Conservation (phyloP, 2,113 vertebrate species). For the Saccopteryx leptura region DNA sequence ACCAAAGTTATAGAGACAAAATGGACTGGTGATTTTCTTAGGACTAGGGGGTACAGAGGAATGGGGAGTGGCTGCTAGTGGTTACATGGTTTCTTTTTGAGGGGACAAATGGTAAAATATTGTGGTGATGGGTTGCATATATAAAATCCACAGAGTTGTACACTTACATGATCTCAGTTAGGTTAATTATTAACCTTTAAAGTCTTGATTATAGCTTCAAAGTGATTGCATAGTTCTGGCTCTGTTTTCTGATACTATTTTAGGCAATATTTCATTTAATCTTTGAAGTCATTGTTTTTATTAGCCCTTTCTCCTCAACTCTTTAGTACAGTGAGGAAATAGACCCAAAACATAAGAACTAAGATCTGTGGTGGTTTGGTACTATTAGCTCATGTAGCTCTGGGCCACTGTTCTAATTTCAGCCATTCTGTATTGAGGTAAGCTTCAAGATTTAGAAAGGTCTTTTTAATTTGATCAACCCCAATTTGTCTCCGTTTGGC, state of each 20-base stretch:
- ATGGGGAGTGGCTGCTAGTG: not conserved
- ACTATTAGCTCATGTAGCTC: not conserved
- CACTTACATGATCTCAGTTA: not conserved
- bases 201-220: not conserved
- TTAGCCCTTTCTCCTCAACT: not conserved
- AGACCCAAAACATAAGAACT: not conserved
- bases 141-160: not conserved
- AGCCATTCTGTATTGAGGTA: not conserved
- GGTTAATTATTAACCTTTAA: not conserved
- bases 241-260: slow-evolving; percentile 12
- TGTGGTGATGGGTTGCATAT: not conserved
- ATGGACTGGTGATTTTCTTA: not conserved
- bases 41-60: not conserved
- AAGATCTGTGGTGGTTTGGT: not conserved
- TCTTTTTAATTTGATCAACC: not conserved
- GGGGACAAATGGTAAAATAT: not conserved
- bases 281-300: slow-evolving; percentile 1
- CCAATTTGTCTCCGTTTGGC: not conserved
- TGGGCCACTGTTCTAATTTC: not conserved
- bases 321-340: not conserved
- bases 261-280: slow-evolving; percentile 39
- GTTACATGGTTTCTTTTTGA: not conserved
- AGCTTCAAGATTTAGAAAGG: not conserved
- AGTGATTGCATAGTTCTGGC: not conserved
- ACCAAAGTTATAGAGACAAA: not conserved